Evolutionary conservation across 2,888 invertebrate genomes (phyloP), one percentile per base, ranked within the genome.

Genomic region (Trichopoda pennipes): DNA sequence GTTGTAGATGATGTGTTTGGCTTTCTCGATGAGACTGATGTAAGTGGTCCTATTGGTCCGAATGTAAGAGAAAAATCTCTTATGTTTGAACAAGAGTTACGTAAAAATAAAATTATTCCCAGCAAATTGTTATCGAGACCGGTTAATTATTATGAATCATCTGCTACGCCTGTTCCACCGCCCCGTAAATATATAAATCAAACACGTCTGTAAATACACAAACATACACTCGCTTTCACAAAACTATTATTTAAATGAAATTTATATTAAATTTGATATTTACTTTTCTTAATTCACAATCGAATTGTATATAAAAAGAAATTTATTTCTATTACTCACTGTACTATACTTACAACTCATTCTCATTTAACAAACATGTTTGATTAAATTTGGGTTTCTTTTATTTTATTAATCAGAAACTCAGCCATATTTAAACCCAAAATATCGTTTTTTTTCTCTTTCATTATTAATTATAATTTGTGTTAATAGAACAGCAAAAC

Each of bases 1-100:
- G 93, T 94, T 72, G 94, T 95, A 4, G 93, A 93, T 84, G 93
- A 94, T 85, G 94, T 94, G 0, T 95, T 95, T 87, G 93, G 93
- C 61, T 95, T 95, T 88, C 91, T 95, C 70, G 89, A 91, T 63
- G 89, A 88, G 35, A 93, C 94, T 86, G 93, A 94, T 86, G 92
- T 91, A 85, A 87, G 88, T 86, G 87, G 92, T 55, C 83, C 93
- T 88, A 58, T 83, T n/a, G 87, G 88, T 74, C 87, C 90, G 75
- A 90, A 89, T 86, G 91, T 91, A 55, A 91, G 89, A 87, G 91
- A 90, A 86, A 91, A 91, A 86, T 90, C 91, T 66, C 86, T 88
- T 78, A 89, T 90, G 86, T 91, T 91, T 85, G 91, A 91, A 83
- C 88, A 89, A 42, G 88, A 89, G 78, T 86, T 90, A 84, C 88